Conservation (phyloP, 53 echinoderm and acorn worm genomes). For the Antedon mediterranea region DNA sequence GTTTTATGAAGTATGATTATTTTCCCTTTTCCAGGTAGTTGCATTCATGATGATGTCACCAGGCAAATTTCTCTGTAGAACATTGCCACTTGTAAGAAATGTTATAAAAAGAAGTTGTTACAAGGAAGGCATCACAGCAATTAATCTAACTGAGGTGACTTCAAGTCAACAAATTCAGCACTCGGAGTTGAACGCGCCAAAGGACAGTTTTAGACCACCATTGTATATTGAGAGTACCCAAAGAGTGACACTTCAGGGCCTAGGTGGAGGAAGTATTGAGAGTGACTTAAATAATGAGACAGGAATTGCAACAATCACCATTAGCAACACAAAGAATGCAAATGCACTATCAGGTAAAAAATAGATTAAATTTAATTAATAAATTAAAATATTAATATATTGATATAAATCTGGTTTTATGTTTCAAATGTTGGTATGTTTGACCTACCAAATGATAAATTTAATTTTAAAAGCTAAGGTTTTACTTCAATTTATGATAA, state of each 20-base stretch:
- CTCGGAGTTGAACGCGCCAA: slow-evolving; percentile 16
- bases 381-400: too few relatives aligned
- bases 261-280: slow-evolving; percentile 53
- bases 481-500: too few relatives aligned
- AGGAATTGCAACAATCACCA: slow-evolving; percentile 59
- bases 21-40: too few relatives aligned
- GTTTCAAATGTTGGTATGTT: too few relatives aligned
- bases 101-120: neutral
- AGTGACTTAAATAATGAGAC: slow-evolving; percentile 47
- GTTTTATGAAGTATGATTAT: too few relatives aligned
- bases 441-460: too few relatives aligned
- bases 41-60: slow-evolving; percentile 8
- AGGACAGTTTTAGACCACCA: slow-evolving; percentile 22
- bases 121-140: slow-evolving; percentile 11
- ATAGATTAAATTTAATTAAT: too few relatives aligned
- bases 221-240: slow-evolving; percentile 53
- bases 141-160: slow-evolving; percentile 52
- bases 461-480: too few relatives aligned
- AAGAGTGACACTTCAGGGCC: slow-evolving; percentile 26
- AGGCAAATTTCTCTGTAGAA: slow-evolving; percentile 2
- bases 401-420: too few relatives aligned
- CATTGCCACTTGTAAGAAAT: slow-evolving; percentile 5
- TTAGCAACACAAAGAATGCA: slow-evolving; percentile 54
- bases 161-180: slow-evolving; percentile 58
- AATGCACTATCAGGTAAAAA: slow-evolving; percentile 74